Evolutionary conservation across 2,113 vertebrate species (phyloP), one percentile per base, ranked within the genome.

Genomic region (Festucalex cinctus): DNA sequence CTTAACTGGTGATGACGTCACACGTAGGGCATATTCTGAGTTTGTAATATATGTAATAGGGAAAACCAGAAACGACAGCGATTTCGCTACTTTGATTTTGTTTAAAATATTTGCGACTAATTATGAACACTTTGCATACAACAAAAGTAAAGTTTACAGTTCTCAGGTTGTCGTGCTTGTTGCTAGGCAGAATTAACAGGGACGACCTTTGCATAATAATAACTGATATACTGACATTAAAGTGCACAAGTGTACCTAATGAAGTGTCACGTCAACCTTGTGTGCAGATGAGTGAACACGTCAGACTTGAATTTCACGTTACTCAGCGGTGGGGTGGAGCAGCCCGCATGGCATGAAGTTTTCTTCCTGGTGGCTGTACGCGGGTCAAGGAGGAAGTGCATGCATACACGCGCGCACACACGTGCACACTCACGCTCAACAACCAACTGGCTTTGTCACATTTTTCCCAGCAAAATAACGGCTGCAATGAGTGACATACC

Each of bases 361-460:
- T 82, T 80, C 73, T 76, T 77, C 66, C 68, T 9, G 48, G 20
- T 9, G 48, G 20, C 8, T 20, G 6, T 5, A 48, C 43, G 16
- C 43, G 16, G 16, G 44, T 46, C 58, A 81, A 57, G 66, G 80
- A 86, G 88, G 85, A 83, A 73, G 65, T 80, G 60, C 43, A 19
- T 19, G 14, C 14, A 6, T 10, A 39, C 39, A 39, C n/a, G n/a
- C 36, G 12, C 12, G 7, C 39, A 10, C 39, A 41, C 39, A 41
- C 59, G 56, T 22, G 43, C 56, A 71, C 66, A 19, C 16, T 6
- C 6, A 19, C 14, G 65, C 73, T 82, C 70, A 79, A 77, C 69
- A 78, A 57, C 36, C 39, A 73, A 85, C 87, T 60, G 73, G 87
- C 74, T 83, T 24, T 70, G 46, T 86, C 48, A 81, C 87, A 88